Evolutionary conservation across 1,140 invertebrate genomes (phyloP), one percentile per base, ranked within the genome.

Genomic region (Leucophenga varia): DNA sequence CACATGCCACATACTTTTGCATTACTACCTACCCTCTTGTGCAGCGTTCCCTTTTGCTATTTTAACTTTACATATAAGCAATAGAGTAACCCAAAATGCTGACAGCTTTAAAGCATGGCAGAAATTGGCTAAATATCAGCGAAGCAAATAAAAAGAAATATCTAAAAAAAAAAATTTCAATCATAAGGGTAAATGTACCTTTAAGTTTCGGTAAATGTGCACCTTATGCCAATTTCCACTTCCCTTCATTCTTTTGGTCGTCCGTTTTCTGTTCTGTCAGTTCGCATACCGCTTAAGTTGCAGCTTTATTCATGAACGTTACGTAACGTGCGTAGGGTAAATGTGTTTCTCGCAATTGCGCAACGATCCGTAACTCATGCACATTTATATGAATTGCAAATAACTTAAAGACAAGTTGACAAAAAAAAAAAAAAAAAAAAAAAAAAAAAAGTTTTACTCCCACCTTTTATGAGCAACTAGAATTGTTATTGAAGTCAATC

Each of bases 311-410:
- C 65, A 59, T 59, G 55, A 47, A 37, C 30, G 32, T 31, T 20
- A 12, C 30, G 32, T 43, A n/a, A 13, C 17, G 32, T 43, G 30
- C 19, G 14, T 28, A 18, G n/a, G 28, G 41, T n/a, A 12, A 12
- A 16, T 16, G 10, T 34, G 10, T 16, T 7, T 13, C 19, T 19
- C 46, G 35, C 52, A 70, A 70, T 70, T 70, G 61, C 36, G 43
- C 67, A 70, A 54, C 61, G 61, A 54, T 52, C 59, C 61, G 61
- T 67, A 70, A 56, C 67, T 63, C 55, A 67, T 70, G 67, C 67
- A 67, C 54, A 67, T 64, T 71, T 67, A 64, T 57, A 61, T 53
- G 64, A 68, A 68, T 69, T 61, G 64, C 64, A 64, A 68, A 67
- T 67, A 67, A 59, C 53, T 68, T 68, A 59, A 67, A 67, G 63